Conservation (phyloP, 2,113 vertebrate species). For the pig (Sus scrofa) region DNA sequence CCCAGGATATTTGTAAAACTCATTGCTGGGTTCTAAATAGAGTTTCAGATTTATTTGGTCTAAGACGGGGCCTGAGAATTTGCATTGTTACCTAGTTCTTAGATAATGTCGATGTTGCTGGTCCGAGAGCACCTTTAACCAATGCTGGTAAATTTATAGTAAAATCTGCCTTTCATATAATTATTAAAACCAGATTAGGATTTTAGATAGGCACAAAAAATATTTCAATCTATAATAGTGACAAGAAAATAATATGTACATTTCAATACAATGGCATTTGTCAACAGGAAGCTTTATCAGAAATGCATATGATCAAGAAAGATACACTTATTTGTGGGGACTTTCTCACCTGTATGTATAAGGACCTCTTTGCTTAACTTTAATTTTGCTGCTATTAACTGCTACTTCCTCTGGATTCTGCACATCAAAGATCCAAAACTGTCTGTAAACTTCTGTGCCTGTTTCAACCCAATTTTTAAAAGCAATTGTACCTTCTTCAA, state of each 20-base stretch:
- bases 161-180: neutral
- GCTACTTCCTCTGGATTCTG: conserved; percentile 90
- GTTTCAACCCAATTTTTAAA: conserved; percentile 92
- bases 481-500: conserved; percentile 93
- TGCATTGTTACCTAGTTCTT: neutral
- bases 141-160: neutral
- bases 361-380: conserved; percentile 93
- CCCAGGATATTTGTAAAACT: neutral
- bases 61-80: neutral
- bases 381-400: conserved; percentile 85
- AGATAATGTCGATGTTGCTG: neutral
- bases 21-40: neutral
- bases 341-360: conserved; percentile 94
- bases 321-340: accelerated
- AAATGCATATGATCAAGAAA: neutral
- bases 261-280: neutral
- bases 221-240: neutral
- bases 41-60: neutral
- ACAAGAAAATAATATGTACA: neutral
- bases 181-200: neutral
- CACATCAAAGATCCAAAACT: conserved; percentile 96
- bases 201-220: neutral
- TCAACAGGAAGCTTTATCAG: neutral
- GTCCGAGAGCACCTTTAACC: neutral
- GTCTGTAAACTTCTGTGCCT: conserved; percentile 90